Evolutionary conservation across 2,113 vertebrate genomes (phyloP).

Genomic region (Tetrax tetrax): DNA sequence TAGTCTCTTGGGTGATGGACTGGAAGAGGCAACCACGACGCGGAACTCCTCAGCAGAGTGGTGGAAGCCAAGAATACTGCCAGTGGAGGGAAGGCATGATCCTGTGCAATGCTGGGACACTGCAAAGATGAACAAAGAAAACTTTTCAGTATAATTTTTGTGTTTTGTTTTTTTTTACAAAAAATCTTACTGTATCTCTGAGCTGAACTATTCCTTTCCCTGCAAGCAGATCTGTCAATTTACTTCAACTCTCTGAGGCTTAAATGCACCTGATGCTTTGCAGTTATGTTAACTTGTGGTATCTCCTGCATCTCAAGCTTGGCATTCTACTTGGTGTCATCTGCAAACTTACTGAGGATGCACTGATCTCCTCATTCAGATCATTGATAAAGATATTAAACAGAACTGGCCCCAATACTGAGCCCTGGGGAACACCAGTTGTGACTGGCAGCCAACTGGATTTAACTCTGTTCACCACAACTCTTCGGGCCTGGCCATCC

Average conservation of each 20-base stretch:
- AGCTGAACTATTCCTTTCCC: not conserved
- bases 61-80: not conserved
- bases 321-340: not conserved
- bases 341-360: no score
- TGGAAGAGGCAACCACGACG: not conserved
- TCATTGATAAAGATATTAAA: no score
- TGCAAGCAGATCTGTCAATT: not conserved
- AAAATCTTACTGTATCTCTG: not conserved
- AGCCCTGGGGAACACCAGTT: no score
- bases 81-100: not conserved
- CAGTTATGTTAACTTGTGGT: not conserved
- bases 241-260: not conserved
- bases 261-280: not conserved
- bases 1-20: not conserved
- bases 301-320: not conserved
- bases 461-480: no score
- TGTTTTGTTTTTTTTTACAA: not conserved
- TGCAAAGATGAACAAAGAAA: not conserved
- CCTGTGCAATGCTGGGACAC: not conserved
- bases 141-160: not conserved
- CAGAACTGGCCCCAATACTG: no score
- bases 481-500: no score
- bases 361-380: no score
- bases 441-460: no score
- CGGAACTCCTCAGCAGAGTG: not conserved